Conservation (phyloP, 2,888 invertebrate genomes). For the Steinernema scapterisci region DNA sequence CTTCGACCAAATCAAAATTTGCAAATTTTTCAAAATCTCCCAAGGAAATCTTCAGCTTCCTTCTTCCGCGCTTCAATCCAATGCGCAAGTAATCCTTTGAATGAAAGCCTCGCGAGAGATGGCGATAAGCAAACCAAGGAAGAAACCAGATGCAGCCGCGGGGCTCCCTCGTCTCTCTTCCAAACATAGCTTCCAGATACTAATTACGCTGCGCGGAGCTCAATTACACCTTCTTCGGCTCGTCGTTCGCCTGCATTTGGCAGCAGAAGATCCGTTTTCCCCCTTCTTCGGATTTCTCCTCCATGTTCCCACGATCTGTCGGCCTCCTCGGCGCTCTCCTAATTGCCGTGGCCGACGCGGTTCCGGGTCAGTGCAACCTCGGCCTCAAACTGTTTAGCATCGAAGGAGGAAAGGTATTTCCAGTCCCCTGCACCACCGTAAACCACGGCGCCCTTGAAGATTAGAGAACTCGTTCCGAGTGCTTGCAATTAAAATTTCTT, state of each 20-base stretch:
- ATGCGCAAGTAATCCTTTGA: not conserved
- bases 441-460: not conserved
- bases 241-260: constrained; percentile 5
- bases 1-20: too few species aligned
- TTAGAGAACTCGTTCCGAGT: not conserved
- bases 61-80: too few species aligned
- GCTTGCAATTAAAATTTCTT: not conserved
- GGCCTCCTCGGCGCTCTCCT: not conserved
- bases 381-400: constrained; percentile 65
- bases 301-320: constrained; percentile 4
- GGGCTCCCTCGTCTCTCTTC: not conserved
- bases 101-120: not conserved
- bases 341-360: constrained; percentile 12
- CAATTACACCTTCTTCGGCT: constrained; percentile 6
- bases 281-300: constrained; percentile 15
- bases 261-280: constrained; percentile 17
- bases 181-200: constrained; percentile 9
- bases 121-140: not conserved
- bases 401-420: constrained; percentile 61
- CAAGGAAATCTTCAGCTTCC: too few species aligned
- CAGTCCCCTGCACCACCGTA: not conserved
- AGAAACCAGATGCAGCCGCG: not conserved
- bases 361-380: constrained; percentile 60
- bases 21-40: too few species aligned
- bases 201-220: constrained; percentile 20